Evolutionary conservation across 1,140 invertebrate species (phyloP).

Genomic region (Polypedilum vanderplanki): DNA sequence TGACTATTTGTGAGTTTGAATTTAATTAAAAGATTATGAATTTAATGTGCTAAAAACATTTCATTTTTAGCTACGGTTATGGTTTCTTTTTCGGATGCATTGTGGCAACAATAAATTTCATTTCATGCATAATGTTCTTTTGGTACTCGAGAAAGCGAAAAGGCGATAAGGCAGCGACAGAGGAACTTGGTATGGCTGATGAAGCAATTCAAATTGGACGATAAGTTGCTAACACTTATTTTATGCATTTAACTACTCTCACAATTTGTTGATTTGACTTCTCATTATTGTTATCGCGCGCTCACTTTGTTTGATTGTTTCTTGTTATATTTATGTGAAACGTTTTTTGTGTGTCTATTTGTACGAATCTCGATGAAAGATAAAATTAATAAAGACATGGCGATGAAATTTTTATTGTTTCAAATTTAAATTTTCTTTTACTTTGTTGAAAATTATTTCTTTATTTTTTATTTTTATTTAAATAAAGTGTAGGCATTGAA

Average conservation of each 20-base stretch:
- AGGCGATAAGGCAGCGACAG: slow-evolving; percentile 67
- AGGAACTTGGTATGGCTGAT: slow-evolving; percentile 73
- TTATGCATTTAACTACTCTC: no score
- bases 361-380: background rate
- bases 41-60: slow-evolving; percentile 30
- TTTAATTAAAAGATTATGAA: slow-evolving; percentile 27
- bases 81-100: slow-evolving; percentile 75
- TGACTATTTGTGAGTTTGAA: slow-evolving; percentile 47
- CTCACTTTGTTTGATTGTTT: background rate
- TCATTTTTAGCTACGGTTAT: slow-evolving; percentile 54
- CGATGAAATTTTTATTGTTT: no score
- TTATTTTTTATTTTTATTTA: no score
- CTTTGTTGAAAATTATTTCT: no score
- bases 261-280: no score
- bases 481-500: no score
- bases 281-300: no score
- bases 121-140: slow-evolving; percentile 65
- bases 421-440: no score
- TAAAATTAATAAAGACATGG: background rate
- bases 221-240: slow-evolving; percentile 43
- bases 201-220: slow-evolving; percentile 77
- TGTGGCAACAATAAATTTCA: slow-evolving; percentile 63
- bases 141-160: slow-evolving; percentile 76
- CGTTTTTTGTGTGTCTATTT: no score
- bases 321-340: background rate